These are phyloP conservation scores for Drosophila pachea DNA, from an alignment of 1,140 invertebrate genomes.

Conservation along the genomic window DNA sequence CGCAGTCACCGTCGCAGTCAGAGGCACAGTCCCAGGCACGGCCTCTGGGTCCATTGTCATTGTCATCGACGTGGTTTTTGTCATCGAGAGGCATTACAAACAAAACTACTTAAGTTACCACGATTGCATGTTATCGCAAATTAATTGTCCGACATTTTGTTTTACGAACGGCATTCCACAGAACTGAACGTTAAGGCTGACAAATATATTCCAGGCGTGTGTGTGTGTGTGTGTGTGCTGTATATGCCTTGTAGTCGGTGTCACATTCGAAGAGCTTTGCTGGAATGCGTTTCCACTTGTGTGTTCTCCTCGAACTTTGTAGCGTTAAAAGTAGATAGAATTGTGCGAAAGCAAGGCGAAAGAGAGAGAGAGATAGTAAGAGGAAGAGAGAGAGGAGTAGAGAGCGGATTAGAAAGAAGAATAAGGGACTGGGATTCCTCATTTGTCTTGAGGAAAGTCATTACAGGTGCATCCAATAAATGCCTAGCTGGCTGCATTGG, in stretches of 20 bases:
- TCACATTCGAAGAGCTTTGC: conserved; percentile 11
- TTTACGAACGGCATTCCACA: conserved; percentile 63
- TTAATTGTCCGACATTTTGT: conserved; percentile 76
- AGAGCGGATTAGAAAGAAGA: no score
- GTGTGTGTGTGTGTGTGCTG: background rate
- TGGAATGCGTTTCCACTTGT: background rate
- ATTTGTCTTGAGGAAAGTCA: background rate
- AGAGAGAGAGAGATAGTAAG: no score
- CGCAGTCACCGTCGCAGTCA: no score
- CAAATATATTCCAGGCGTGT: background rate
- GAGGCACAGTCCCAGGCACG: background rate
- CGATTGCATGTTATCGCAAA: conserved; percentile 76
- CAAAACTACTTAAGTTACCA: conserved; percentile 76
- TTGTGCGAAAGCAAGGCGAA: no score
- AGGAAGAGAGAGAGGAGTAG: no score
- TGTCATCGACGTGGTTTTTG: conserved; percentile 33
- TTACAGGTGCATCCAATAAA: conserved; percentile 1
- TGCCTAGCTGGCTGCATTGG: background rate
- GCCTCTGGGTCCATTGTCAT: conserved; percentile 25
- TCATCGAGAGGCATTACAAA: conserved; percentile 68
- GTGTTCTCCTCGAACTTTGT: background rate
- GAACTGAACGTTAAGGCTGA: conserved; percentile 47
- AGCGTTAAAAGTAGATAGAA: no score
- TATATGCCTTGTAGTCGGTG: conserved; percentile 15
- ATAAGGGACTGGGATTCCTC: no score